These are phyloP conservation scores for Leptopilina syphax DNA, from an alignment of 2,888 invertebrate genomes.

Conservation along the genomic window DNA sequence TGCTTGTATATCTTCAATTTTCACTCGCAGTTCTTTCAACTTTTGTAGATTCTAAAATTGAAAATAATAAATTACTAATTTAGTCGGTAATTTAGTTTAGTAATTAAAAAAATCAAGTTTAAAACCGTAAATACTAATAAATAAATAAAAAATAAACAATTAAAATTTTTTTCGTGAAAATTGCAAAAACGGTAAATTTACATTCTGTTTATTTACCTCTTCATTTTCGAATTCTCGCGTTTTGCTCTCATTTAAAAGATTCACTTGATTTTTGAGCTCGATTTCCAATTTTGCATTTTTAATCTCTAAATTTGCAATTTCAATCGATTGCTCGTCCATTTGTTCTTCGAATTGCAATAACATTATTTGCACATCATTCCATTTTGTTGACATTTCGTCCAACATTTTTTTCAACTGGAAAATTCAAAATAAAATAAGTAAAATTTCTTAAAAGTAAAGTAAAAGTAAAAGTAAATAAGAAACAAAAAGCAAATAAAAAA, in stretches of 20 bases:
- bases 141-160: neutral
- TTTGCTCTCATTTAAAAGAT: neutral
- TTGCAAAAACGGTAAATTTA: too few species aligned
- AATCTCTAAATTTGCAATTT: conserved; percentile 65
- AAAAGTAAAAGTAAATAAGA: neutral
- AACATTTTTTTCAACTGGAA: conserved; percentile 65
- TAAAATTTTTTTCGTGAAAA: neutral
- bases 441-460: too few species aligned
- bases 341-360: conserved; percentile 68
- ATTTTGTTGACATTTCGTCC: conserved; percentile 65
- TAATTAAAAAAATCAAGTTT: neutral
- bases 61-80: neutral
- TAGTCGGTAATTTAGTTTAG: neutral
- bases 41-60: conserved; percentile 47
- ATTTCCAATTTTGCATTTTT: conserved; percentile 63
- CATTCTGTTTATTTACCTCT: neutral
- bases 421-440: neutral
- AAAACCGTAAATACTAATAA: neutral
- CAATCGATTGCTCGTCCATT: conserved; percentile 65
- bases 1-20: conserved; percentile 46
- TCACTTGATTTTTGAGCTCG: conserved; percentile 55
- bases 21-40: conserved; percentile 46
- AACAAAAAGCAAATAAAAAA: conserved; percentile 24
- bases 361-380: conserved; percentile 62
- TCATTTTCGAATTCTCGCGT: neutral